Percentiles rank a stretch among this genome's conserved stretches.
phyloP scores from a whole-genome alignment of 2,888 invertebrate genomes.

The Nasonia oneida region DNA sequence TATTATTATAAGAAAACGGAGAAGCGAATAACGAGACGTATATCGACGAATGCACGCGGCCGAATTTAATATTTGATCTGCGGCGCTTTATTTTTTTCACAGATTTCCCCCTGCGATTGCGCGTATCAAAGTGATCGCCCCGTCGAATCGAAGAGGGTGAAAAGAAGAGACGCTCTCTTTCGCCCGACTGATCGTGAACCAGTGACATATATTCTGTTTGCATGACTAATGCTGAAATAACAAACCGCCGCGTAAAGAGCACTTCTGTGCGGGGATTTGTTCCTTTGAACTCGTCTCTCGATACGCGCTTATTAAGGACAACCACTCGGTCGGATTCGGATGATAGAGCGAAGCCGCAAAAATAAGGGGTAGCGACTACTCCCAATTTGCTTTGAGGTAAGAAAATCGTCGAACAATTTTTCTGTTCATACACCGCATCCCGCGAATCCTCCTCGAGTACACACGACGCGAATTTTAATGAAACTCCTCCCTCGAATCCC shows the following conservation, averaged over 20 bases:
- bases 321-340: conserved; percentile 26
- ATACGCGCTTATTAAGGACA: conserved; percentile 68
- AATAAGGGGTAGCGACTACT: neutral
- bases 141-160: conserved; percentile 20
- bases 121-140: conserved; percentile 47
- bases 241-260: conserved; percentile 66
- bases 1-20: neutral
- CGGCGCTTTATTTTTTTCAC: neutral
- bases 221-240: conserved; percentile 72
- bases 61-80: conserved; percentile 25
- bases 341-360: neutral
- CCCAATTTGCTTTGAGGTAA: neutral
- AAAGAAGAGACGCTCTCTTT: neutral
- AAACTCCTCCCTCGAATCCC: neutral
- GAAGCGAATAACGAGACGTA: neutral
- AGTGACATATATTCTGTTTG: conserved; percentile 68
- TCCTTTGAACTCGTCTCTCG: conserved; percentile 71
- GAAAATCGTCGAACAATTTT: neutral
- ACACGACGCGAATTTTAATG: neutral
- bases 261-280: conserved; percentile 64
- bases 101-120: neutral
- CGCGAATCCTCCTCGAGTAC: neutral
- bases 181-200: conserved; percentile 29
- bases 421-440: neutral
- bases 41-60: neutral